Evolutionary conservation across 2,113 vertebrate genomes (phyloP), one percentile per base, ranked within the genome.

Genomic region (Gavialis gangeticus): DNA sequence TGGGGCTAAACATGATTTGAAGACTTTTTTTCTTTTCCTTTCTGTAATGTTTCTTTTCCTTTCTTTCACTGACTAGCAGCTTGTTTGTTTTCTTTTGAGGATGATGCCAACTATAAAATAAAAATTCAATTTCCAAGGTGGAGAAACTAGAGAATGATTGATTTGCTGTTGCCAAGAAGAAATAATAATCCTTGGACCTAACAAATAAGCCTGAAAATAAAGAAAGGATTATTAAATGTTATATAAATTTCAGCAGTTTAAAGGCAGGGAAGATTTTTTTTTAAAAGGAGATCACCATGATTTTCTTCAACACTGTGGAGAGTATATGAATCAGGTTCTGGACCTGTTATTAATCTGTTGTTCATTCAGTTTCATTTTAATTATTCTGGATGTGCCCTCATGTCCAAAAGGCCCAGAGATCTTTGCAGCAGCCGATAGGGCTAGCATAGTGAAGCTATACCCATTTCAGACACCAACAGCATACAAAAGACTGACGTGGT

Each of bases 1-100:
- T 98, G 97, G 93, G 95, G 95, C 97, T 97, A 98, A 98, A 97
- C 92, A 98, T 95, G 97, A 97, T 98, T 98, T 96, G 93, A 98
- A 96, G 93, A 87, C 80, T 85, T 95, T 96, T 88, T 94, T 94
- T 24, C 67, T 83, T 88, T 93, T 90, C 78, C 54, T 76, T 94
- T 93, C 89, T 90, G 94, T 92, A 95, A 97, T 94, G 83, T 96
- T 96, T 96, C 92, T 96, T 96, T 95, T 93, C 46, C 88, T 96
- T 97, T 97, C 94, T 94, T 96, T 97, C 71, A 97, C 96, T 62
- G 76, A 98, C 96, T 98, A 98, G 94, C 92, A 97, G 94, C 82
- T 96, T 97, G 93, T 98, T 98, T 98, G 95, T 97, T 98, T 98
- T 98, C 12, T 22, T 95, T 94, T 97, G 96, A 97, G 96, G 89